These are phyloP conservation scores for Dasyurus viverrinus DNA, from an alignment of 2,113 vertebrate species.

Conservation along the genomic window DNA sequence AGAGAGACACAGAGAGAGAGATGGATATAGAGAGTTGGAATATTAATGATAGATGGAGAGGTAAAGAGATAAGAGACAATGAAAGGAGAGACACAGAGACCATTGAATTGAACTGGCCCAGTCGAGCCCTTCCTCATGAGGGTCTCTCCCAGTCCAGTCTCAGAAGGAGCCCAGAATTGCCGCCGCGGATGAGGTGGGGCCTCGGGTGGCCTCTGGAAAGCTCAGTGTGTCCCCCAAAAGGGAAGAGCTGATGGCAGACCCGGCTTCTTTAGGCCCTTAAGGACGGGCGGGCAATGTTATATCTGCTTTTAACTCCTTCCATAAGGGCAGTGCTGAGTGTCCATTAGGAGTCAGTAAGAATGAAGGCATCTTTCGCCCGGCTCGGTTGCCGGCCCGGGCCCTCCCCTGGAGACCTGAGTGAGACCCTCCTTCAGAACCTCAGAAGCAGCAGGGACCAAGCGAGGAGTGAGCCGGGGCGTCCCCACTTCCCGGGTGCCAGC, in stretches of 20 bases:
- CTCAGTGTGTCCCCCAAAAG: background rate
- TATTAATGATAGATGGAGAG: no score
- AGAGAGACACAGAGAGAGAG: background rate
- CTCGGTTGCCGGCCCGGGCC: background rate
- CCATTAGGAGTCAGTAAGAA: background rate
- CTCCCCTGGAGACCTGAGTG: background rate
- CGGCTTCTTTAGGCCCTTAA: background rate
- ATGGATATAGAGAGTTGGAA: no score
- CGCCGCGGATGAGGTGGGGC: background rate
- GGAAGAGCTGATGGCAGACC: accelerated
- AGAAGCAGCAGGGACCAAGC: background rate
- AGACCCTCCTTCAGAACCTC: background rate
- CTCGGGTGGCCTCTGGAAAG: background rate
- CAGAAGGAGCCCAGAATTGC: background rate
- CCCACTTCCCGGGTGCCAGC: background rate
- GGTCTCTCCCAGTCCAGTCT: background rate
- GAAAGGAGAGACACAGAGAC: no score
- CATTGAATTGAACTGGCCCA: background rate
- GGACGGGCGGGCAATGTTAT: background rate
- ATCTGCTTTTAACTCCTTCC: background rate
- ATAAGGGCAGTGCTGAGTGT: background rate
- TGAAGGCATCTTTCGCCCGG: background rate
- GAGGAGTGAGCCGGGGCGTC: background rate
- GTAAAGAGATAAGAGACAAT: no score
- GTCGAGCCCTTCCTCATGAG: background rate